Base-by-base conservation (phyloP, 2,113 vertebrate species). In the Aspidoscelis tigris region DNA sequence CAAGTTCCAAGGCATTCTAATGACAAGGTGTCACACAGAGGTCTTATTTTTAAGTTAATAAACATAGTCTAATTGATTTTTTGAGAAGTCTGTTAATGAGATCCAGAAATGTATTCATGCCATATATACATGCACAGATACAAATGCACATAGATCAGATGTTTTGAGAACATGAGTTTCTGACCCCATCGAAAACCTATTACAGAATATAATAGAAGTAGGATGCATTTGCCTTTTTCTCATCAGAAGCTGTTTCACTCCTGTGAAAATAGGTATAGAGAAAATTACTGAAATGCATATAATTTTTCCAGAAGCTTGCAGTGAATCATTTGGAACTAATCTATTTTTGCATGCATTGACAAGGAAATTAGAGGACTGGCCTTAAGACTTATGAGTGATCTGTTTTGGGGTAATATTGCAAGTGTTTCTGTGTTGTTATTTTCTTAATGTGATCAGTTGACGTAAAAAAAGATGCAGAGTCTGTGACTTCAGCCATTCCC, bases 331-430 rank as follows among this genome's bases (percentile, higher is more conserved):
- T 79, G 18, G 9, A 87, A 77, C 7, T 80, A 69, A 24, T 72
- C 64, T 78, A 18, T 84, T 84, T 81, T 88, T 84, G 81, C 21
- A 8, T 85, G 50, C 64, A 5, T 61, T 82, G 74, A 55, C 43
- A 86, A 65, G 22, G 41, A 78, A 41, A 82, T 65, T 58, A 77
- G 33, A 33, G n/a, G 81, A 61, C n/a, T 68, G 55, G 33, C 69
- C 22, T 41, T 78, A 70, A 78, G 55, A 33, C 43, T 84, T 12
- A 70, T 78, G 68, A 72, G 41, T 72, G 11, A 50, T 26, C n/a
- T 83, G 64, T 64, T 33, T 12, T 21, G 47, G 10, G 61, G 47
- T 24, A 16, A 66, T 0, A 0, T 73, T 69, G 16, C 22, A 10
- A 64, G 70, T 65, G 20, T 84, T 80, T 84, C 43, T 58, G 5